These are phyloP conservation scores for Allygus modestus DNA, from an alignment of 2,888 invertebrate genomes.

Conservation along the genomic window DNA sequence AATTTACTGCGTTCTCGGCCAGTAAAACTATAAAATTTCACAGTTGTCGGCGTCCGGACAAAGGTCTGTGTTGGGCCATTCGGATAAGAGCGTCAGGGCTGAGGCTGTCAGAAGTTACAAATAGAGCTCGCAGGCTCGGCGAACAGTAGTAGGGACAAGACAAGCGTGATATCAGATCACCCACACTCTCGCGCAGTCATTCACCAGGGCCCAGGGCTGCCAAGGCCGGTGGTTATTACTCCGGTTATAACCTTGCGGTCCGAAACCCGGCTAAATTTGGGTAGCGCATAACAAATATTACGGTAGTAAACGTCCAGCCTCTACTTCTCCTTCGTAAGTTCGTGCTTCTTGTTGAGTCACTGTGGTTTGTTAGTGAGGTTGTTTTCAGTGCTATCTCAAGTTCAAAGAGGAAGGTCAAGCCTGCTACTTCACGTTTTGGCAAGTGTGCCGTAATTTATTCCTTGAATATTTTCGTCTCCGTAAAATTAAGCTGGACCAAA, in stretches of 20 bases:
- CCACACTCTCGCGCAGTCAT: neutral
- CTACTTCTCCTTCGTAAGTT: neutral
- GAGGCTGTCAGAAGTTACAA: conserved; percentile 34
- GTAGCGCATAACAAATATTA: conserved; percentile 34
- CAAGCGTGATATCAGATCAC: conserved; percentile 37
- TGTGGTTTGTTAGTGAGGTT: neutral
- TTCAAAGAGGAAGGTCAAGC: neutral
- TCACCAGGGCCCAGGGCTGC: neutral
- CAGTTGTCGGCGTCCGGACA: conserved; percentile 20
- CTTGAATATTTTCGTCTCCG: no score
- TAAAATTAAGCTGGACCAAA: no score
- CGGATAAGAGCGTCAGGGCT: conserved; percentile 8
- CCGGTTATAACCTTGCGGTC: neutral
- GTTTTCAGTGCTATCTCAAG: neutral
- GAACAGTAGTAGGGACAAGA: conserved; percentile 40
- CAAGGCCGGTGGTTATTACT: conserved; percentile 42
- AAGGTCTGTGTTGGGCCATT: neutral
- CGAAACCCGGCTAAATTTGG: conserved; percentile 35
- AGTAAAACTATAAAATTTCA: conserved; percentile 27
- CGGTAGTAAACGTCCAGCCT: conserved; percentile 26
- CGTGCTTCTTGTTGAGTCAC: neutral
- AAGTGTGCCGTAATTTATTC: no score
- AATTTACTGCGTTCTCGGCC: conserved; percentile 18
- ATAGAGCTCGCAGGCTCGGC: conserved; percentile 14
- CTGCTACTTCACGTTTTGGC: neutral